Conservation (phyloP, 2,888 invertebrate species). For the Hypercompe scribonia region DNA sequence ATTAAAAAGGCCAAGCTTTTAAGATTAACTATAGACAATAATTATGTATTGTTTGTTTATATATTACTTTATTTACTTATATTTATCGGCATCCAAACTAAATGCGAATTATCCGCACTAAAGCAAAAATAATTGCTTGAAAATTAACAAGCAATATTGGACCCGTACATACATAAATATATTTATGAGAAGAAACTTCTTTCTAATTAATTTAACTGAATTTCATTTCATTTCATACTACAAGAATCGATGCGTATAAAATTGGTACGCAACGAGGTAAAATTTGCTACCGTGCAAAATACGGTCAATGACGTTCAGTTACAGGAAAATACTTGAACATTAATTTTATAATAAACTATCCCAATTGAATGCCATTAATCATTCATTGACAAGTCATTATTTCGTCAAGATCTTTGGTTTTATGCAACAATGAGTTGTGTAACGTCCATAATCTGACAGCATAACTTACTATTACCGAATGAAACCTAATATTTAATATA, state of each 20-base stretch:
- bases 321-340: not conserved
- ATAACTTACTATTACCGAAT: too few species aligned
- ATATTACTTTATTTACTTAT: not conserved
- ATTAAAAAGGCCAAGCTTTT: too few species aligned
- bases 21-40: too few species aligned
- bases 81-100: not conserved
- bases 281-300: not conserved
- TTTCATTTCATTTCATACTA: not conserved
- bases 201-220: not conserved
- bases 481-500: too few species aligned
- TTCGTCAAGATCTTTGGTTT: not conserved
- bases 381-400: not conserved
- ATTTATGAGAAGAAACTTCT: not conserved
- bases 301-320: not conserved
- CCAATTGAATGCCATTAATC: not conserved
- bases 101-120: not conserved
- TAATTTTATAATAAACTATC: not conserved
- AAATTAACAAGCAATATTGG: not conserved
- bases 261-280: not conserved
- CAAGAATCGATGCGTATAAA: not conserved
- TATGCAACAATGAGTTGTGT: not conserved
- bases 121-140: not conserved
- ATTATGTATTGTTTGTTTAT: too few species aligned
- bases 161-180: not conserved
- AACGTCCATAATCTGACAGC: too few species aligned